A percentile compares a stretch with the other conserved stretches of the same genome.
Evolutionary conservation across 1,140 invertebrate genomes (phyloP).

Genomic region (Melanaphis sacchari): DNA sequence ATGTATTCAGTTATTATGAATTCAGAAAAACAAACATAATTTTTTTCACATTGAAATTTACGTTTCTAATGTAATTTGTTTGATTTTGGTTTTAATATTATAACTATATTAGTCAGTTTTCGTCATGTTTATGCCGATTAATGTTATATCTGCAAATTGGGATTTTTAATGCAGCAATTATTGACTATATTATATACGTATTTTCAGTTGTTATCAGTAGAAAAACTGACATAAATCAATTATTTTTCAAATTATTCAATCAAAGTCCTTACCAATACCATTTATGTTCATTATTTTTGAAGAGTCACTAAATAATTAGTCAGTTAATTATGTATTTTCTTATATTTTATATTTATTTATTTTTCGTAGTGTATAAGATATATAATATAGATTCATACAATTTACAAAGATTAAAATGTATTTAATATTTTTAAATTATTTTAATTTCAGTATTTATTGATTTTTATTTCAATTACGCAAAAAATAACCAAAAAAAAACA

Average conservation of each 20-base stretch:
- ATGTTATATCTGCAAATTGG: too few species aligned
- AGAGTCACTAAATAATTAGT: too few species aligned
- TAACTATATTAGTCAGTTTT: background rate
- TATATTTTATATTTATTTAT: background rate
- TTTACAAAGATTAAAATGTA: background rate
- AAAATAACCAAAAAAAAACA: background rate
- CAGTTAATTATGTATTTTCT: too few species aligned
- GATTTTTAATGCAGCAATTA: too few species aligned
- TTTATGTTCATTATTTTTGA: background rate
- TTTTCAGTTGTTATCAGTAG: background rate
- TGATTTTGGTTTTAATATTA: background rate
- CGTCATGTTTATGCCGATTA: too few species aligned
- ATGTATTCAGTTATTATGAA: background rate
- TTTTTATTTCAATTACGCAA: background rate
- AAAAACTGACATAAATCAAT: background rate
- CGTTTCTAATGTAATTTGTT: background rate
- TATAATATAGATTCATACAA: too few species aligned
- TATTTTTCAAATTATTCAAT: background rate
- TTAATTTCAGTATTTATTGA: background rate
- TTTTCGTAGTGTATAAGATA: background rate
- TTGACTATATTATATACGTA: background rate
- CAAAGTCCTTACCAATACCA: background rate
- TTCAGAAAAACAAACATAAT: background rate
- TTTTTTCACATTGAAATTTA: background rate
- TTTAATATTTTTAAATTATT: background rate